Base-by-base conservation (phyloP, 2,888 invertebrate species). In the Agrilus cyanescens region DNA sequence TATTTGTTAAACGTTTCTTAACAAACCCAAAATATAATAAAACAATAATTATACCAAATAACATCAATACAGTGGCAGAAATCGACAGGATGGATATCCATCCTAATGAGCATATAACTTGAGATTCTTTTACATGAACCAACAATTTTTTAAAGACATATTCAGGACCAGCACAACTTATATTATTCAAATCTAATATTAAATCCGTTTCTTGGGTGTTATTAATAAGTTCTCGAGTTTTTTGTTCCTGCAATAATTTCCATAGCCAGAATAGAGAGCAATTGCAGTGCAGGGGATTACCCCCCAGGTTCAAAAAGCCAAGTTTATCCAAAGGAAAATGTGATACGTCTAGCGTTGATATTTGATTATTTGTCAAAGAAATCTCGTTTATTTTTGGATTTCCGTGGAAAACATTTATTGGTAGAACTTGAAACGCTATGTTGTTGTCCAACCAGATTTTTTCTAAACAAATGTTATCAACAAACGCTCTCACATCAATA, bases 181-280 rank as follows among this genome's bases (percentile, higher is more conserved):
- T 71, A 44, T 72, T 69, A 47, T 73, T 71, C 43, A 74, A 71
- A 59, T 78, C 78, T 53, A 79, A 69, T 54, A 67, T 53, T 44
- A 67, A 53, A 39, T 65, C 62, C 13, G 47, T 64, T 37, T 65
- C 53, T 54, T 66, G 67, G 10, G 50, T 47, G n/a, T 47, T 41
- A 43, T 50, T 58, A 38, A 37, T 43, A 18, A 38, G 16, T 34
- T 46, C 44, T n/a, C 36, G 38, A 29, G 45, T 49, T 45, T 57
- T 57, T 50, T 65, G 63, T 33, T 60, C 56, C 41, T 68, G 65
- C 32, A 72, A 73, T 36, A 88, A 71, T 58, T 81, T 81, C 85
- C 87, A 87, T 34, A 90, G 69, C 90, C 90, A 90, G 47, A 85
- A 72, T 46, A 90, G 68, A 39, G 88, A 87, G 61, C 90, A 90